Base-by-base conservation (phyloP, 2,797 vertebrate species). In the Hozukius guyotensis region DNA sequence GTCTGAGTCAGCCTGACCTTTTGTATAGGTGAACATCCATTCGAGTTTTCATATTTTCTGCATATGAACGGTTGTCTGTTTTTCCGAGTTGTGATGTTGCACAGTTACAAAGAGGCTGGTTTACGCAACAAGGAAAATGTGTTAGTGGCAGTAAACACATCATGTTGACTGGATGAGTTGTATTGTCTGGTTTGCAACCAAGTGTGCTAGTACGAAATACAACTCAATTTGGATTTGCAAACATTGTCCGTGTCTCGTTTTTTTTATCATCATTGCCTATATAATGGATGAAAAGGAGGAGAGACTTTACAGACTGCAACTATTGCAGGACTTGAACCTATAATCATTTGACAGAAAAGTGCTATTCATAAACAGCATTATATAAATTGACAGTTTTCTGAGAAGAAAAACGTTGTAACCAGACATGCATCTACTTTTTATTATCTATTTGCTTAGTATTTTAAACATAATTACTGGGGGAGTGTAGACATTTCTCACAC, bases 211-310 rank as follows among this genome's bases (percentile, higher is more conserved):
- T 73, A 53, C 68, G 64, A 72, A 84, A 89, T 84, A 82, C 56
- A 85, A 32, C 32, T 32, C 16, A 1, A 1, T 70, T 64, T 82
- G 71, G n/a, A 89, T 66, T 81, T 80, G 53, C 73, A 83, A 84
- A 53, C 29, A 6, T 80, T 78, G 77, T 83, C 49, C 72, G 31
- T 53, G 6, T 67, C 31, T 74, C 64, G 5, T 55, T 24, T 27
- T 4, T 52, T 27, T 13, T n/a, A 24, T 9, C 16, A 34, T 34
- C 2, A 8, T 29, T 49, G 2, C 1, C 11, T 42, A 16, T 53
- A 25, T 27, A 64, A 6, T 4, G 9, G 8, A n/a, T 56, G 3
- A 14, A n/a, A 22, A 66, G n/a, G 1, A 55, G 13, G 8, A 27
- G 9, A 55, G 12, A n/a, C 22, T 49, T 68, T 25, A n/a, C 4